Conservation (phyloP, 2,797 vertebrate species). For the Sparus aurata region DNA sequence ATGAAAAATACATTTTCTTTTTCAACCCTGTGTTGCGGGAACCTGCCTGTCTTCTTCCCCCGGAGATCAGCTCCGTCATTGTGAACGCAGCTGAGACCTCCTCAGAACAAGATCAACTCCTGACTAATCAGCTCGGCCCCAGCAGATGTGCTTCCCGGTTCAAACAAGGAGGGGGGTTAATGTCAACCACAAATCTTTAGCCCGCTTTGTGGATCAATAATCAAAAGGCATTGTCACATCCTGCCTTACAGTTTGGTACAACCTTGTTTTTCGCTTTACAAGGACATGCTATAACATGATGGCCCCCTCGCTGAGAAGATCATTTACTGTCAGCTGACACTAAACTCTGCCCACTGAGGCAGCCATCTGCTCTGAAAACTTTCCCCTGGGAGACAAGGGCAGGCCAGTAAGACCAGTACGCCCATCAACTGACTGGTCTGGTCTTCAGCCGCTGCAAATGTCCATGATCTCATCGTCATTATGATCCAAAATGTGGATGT, state of each 20-base stretch:
- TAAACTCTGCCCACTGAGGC: conserved; percentile 54
- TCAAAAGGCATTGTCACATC: conserved; percentile 32
- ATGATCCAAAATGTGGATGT: conserved; percentile 37
- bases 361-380: conserved; percentile 69
- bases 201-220: conserved; percentile 29
- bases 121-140: conserved; percentile 38
- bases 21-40: not conserved
- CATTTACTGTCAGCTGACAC: conserved; percentile 69
- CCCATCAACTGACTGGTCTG: conserved; percentile 51
- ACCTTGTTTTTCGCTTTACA: conserved; percentile 41
- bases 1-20: too few species aligned
- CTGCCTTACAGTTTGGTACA: conserved; percentile 39
- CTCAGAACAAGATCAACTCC: conserved; percentile 55
- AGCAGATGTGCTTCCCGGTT: conserved; percentile 48
- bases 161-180: conserved; percentile 36
- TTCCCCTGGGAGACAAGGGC: conserved; percentile 61
- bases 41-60: conserved; percentile 10
- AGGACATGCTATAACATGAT: conserved; percentile 36
- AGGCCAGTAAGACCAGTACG: conserved; percentile 44
- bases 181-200: conserved; percentile 12
- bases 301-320: conserved; percentile 54
- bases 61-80: conserved; percentile 35
- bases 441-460: conserved; percentile 46
- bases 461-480: conserved; percentile 49
- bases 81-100: conserved; percentile 63